These are phyloP conservation scores for Arvicola amphibius DNA, from an alignment of 2,797 vertebrate species.

Conservation along the genomic window DNA sequence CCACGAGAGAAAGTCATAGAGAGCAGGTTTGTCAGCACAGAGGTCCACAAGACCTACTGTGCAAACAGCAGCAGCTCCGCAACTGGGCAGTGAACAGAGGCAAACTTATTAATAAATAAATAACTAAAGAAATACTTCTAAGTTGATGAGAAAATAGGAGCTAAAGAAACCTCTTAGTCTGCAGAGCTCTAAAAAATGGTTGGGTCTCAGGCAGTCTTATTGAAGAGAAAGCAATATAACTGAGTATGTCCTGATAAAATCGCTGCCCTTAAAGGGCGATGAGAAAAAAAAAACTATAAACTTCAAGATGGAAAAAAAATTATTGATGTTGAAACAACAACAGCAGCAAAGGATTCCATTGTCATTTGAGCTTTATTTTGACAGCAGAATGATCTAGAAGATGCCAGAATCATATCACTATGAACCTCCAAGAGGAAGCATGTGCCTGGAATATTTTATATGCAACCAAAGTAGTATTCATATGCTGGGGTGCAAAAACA, in stretches of 20 bases:
- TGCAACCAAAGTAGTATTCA: background rate
- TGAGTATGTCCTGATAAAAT: background rate
- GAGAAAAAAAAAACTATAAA: slow-evolving; percentile 20
- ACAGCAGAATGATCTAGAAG: slow-evolving; percentile 8
- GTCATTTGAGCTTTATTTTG: slow-evolving; percentile 29
- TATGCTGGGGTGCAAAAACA: background rate
- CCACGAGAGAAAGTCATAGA: background rate
- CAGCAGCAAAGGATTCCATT: background rate
- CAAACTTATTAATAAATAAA: background rate
- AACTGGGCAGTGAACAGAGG: background rate
- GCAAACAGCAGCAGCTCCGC: background rate
- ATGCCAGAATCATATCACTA: background rate
- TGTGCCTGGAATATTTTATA: background rate
- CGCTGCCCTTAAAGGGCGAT: slow-evolving; percentile 34
- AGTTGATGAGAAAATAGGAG: slow-evolving; percentile 1
- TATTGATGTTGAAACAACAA: background rate
- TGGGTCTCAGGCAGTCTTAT: background rate
- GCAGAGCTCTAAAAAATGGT: slow-evolving; percentile 26
- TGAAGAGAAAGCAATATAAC: background rate
- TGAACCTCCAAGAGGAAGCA: background rate
- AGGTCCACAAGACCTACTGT: background rate
- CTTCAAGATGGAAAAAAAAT: background rate
- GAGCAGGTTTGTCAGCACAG: background rate
- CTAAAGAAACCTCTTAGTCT: slow-evolving; percentile 31
- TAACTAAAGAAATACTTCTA: slow-evolving; percentile 4